Base-by-base conservation (phyloP, 2,113 vertebrate species). In the Dipodomys merriami region DNA sequence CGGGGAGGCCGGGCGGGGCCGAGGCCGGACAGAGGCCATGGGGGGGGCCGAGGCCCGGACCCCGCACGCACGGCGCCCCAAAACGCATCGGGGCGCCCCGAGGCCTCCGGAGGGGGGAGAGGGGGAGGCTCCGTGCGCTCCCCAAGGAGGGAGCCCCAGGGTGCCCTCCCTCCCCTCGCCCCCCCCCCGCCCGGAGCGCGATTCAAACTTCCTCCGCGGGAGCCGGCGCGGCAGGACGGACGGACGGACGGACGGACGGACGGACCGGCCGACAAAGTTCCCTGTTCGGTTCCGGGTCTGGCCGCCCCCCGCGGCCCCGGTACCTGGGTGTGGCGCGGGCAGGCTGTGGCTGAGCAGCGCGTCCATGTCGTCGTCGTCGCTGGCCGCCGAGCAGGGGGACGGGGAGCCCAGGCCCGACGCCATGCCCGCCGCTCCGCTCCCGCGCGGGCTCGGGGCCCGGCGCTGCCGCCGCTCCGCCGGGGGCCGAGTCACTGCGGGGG, bases 311-410 rank as follows among this genome's bases (percentile, higher is more conserved):
- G 95, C 95, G 19, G 44, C 87, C 77, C 83, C 76, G 67, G 89
- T 94, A 97, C 97, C 97, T 97, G 95, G 96, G 92, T 97, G 98
- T 87, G 98, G 98, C 90, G 97, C 98, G 60, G 98, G 95, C n/a
- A 98, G 95, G 82, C 98, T 94, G 29, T 97, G 98, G 97, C 98
- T 98, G 96, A 98, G 80, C 46, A 98, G 96, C 94, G 98, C 97
- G 91, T 98, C 98, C 97, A 98, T 98, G 1, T 98, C 98, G 33
- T 98, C 98, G 44, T 98, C 98, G 67, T 98, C 98, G 0, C 98
- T 98, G 96, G 98, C 98, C 79, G 98, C 98, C 0, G 98, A 98
- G 95, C 98, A 98, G 0, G 98, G 98, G 16, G 98, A 98, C 0
- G 98, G 98, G 91, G 98, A 98, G 46, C 98, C 98, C 49, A 98